Conservation (phyloP, 2,113 vertebrate genomes). For the Burhinus bistriatus region DNA sequence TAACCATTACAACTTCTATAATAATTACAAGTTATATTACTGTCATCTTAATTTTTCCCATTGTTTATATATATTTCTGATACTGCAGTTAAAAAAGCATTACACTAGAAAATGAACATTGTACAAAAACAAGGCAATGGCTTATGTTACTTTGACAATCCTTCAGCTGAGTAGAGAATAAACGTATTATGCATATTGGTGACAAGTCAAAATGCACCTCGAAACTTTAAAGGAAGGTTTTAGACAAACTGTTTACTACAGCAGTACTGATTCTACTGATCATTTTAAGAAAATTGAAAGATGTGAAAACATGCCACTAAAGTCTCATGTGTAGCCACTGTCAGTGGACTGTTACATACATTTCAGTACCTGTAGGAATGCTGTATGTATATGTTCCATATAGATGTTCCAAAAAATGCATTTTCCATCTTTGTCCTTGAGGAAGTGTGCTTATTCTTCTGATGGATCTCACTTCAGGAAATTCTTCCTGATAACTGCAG, state of each 20-base stretch:
- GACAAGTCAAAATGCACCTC: not conserved
- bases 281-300: not conserved
- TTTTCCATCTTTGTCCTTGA: not conserved
- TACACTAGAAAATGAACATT: not conserved
- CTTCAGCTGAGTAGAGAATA: not conserved
- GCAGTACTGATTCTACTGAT: not conserved
- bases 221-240: not conserved
- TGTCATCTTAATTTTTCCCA: not conserved
- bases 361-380: not conserved
- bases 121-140: not conserved
- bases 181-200: not conserved
- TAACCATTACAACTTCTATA: not conserved
- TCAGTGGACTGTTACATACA: not conserved
- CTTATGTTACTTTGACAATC: not conserved
- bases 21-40: not conserved
- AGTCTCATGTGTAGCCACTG: not conserved
- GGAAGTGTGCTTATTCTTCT: not conserved
- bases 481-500: not conserved
- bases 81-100: not conserved
- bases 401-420: not conserved
- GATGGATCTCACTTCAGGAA: not conserved
- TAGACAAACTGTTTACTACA: not conserved
- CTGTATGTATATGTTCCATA: not conserved
- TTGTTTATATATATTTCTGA: not conserved
- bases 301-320: not conserved